phyloP scores from a whole-genome alignment of 2,797 vertebrate species.

The Masticophis lateralis region DNA sequence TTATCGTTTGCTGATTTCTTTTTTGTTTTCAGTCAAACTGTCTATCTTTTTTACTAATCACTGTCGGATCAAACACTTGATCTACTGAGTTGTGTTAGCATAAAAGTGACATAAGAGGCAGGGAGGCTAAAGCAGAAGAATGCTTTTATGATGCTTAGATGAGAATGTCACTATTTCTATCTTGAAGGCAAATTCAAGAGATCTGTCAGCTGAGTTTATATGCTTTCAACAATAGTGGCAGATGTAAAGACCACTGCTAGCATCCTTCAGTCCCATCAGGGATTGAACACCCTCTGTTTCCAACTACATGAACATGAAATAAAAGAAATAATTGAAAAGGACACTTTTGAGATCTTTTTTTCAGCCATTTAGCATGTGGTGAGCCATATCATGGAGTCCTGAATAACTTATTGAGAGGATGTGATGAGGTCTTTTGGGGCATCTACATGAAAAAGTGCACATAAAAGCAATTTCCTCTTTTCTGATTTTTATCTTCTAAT shows the following conservation, averaged over 20 bases:
- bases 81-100: neutral
- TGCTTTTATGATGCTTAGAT: slow-evolving; percentile 49
- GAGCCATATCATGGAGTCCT: slow-evolving; percentile 16
- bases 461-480: slow-evolving; percentile 18
- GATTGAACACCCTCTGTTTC: slow-evolving; percentile 7
- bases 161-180: slow-evolving; percentile 47
- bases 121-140: slow-evolving; percentile 16
- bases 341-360: slow-evolving; percentile 17
- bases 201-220: slow-evolving; percentile 51
- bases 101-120: neutral
- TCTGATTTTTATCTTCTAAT: neutral
- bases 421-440: neutral
- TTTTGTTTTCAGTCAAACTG: neutral
- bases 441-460: neutral
- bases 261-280: slow-evolving; percentile 39
- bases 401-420: neutral
- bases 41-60: neutral
- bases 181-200: slow-evolving; percentile 55
- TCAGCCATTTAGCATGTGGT: slow-evolving; percentile 32
- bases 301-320: slow-evolving; percentile 28
- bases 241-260: slow-evolving; percentile 55
- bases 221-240: slow-evolving; percentile 46
- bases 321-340: slow-evolving; percentile 44
- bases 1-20: slow-evolving; percentile 18
- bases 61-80: neutral